Percentiles rank a stretch among this genome's conserved stretches.
Evolutionary conservation across 35 echinoderm and acorn worm species (phyloP).

Genomic region (Stichopus chloronotus): DNA sequence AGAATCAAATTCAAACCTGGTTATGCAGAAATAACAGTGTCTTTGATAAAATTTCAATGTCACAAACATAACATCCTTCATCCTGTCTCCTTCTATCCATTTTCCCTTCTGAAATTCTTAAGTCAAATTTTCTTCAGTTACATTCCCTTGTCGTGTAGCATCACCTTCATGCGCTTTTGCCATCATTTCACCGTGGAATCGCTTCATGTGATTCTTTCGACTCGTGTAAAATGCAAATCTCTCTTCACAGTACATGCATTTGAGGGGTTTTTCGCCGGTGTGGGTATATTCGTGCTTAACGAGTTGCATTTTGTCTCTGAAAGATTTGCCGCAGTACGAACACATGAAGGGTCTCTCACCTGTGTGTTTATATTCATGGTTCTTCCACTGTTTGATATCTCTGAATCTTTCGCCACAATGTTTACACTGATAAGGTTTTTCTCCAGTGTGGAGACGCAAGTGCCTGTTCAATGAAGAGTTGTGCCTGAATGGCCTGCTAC

Average conservation of each 20-base stretch:
- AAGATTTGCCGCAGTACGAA: slow-evolving; percentile 33
- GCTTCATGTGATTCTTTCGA: slow-evolving; percentile 19
- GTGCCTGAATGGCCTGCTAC: slow-evolving; percentile 1
- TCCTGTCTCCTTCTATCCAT: background rate
- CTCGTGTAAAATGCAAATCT: background rate
- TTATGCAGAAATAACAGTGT: too few species aligned
- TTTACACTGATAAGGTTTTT: slow-evolving; percentile 23
- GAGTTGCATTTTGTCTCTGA: slow-evolving; percentile 26
- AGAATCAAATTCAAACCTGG: too few species aligned
- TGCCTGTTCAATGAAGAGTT: background rate
- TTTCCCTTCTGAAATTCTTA: background rate
- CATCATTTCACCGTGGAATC: background rate
- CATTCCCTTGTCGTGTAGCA: background rate
- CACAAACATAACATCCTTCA: background rate
- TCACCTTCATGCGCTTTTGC: background rate
- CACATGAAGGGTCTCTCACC: slow-evolving; percentile 50
- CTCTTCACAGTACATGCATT: slow-evolving; percentile 52
- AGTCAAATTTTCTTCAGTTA: background rate
- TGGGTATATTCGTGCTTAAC: slow-evolving; percentile 46
- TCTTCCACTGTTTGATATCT: slow-evolving; percentile 10
- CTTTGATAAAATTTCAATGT: background rate
- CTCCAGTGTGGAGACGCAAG: slow-evolving; percentile 7
- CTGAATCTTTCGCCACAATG: slow-evolving; percentile 25
- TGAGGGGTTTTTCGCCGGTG: slow-evolving; percentile 47
- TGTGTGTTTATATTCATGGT: slow-evolving; percentile 47